Conservation (phyloP, 2,888 invertebrate genomes). For the Thymelicus lineola region DNA sequence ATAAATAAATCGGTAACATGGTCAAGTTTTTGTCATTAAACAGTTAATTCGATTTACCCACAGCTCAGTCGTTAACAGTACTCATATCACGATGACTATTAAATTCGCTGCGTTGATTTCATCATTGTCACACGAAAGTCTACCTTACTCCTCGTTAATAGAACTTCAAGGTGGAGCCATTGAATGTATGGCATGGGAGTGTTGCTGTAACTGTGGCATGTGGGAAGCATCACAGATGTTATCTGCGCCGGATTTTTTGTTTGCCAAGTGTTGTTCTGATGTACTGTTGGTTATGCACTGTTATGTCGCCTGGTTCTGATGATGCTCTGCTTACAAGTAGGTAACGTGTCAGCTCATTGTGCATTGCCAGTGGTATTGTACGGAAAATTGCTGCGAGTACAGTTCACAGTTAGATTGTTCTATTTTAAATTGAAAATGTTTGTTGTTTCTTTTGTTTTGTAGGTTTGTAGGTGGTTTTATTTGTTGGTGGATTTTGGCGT, state of each 20-base stretch:
- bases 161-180: too few relatives aligned
- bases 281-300: not conserved
- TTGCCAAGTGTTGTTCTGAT: not conserved
- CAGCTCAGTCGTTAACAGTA: not conserved
- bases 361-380: not conserved
- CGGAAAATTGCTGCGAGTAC: too few relatives aligned
- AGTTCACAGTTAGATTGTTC: too few relatives aligned
- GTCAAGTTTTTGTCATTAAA: slow-evolving; percentile 4
- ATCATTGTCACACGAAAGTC: not conserved
- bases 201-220: not conserved
- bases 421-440: too few relatives aligned
- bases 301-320: slow-evolving; percentile 7
- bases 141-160: not conserved
- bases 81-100: slow-evolving; percentile 8
- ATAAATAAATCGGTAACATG: not conserved
- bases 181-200: slow-evolving; percentile 3
- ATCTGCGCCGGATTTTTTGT: slow-evolving; percentile 13
- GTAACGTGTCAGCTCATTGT: not conserved
- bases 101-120: not conserved
- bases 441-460: too few relatives aligned
- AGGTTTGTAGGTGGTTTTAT: too few relatives aligned
- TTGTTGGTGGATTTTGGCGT: too few relatives aligned
- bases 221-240: slow-evolving; percentile 13
- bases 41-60: slow-evolving; percentile 10
- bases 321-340: not conserved